A percentile compares a stretch with the other conserved stretches of the same genome.
Conservation (phyloP, 2,797 vertebrate genomes). For the Scolopax rusticola region DNA sequence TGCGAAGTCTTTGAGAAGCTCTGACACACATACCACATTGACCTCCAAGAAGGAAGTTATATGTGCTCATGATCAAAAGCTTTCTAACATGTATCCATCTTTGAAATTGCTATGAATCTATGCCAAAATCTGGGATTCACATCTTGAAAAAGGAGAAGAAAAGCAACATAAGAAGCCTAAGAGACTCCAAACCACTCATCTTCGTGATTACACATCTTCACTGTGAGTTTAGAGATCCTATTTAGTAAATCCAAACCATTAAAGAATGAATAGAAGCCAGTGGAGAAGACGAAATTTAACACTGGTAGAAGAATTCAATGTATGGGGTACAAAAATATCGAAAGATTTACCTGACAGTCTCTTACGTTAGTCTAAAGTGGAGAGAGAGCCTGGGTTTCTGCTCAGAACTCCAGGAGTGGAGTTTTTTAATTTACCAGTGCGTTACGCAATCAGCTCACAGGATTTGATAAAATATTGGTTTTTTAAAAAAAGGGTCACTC, state of each 20-base stretch:
- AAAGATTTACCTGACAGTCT: neutral
- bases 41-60: neutral
- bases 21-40: neutral
- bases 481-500: neutral
- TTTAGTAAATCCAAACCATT: neutral
- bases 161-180: neutral
- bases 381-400: neutral
- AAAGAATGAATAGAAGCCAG: neutral
- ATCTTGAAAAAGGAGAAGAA: neutral
- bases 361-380: neutral
- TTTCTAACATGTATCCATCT: neutral
- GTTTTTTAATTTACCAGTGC: neutral
- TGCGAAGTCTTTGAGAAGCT: neutral
- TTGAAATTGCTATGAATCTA: neutral
- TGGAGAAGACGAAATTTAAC: neutral
- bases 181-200: neutral
- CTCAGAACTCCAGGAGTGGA: neutral
- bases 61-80: neutral
- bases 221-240: neutral
- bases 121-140: neutral
- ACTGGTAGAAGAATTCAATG: neutral
- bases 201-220: neutral
- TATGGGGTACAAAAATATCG: neutral
- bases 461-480: neutral
- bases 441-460: neutral